Conservation (phyloP, 64 coral and sea anemone genomes). For the Montipora efflorescens region DNA sequence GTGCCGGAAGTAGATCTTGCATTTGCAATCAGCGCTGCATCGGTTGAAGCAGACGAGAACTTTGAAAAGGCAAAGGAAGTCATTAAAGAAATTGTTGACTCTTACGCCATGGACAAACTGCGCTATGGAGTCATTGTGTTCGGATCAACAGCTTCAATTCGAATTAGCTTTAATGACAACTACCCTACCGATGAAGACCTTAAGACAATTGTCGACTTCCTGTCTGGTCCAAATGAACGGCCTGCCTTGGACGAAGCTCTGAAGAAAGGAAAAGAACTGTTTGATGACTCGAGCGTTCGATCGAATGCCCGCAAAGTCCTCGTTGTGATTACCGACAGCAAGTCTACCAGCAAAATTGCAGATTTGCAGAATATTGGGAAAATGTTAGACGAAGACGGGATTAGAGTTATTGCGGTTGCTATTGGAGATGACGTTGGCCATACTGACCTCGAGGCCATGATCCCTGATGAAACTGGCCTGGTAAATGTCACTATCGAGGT, state of each 20-base stretch:
- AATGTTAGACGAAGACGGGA: constrained; percentile 41
- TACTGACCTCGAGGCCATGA: constrained; percentile 57
- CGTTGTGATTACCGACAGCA: constrained; percentile 70
- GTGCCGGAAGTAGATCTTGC: constrained; percentile 73
- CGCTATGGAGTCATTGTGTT: constrained; percentile 78
- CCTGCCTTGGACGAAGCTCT: constrained; percentile 73
- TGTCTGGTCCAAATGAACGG: constrained; percentile 15
- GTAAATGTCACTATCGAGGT: constrained; percentile 43
- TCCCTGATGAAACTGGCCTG: constrained; percentile 71
- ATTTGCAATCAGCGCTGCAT: constrained; percentile 80
- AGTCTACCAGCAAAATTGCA: constrained; percentile 45
- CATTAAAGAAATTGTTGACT: constrained; percentile 79
- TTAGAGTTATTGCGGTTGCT: constrained; percentile 72
- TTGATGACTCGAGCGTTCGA: constrained; percentile 53
- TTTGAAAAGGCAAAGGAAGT: constrained; percentile 70
- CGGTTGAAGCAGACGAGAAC: constrained; percentile 43
- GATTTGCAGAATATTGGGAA: constrained; percentile 31
- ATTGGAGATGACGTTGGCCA: constrained; percentile 59
- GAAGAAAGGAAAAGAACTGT: constrained; percentile 62
- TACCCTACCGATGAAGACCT: constrained; percentile 55
- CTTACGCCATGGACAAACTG: constrained; percentile 63
- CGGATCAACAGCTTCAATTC: constrained; percentile 57
- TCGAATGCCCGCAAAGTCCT: constrained; percentile 68
- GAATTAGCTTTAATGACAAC: constrained; percentile 46
- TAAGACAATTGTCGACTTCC: constrained; percentile 44